These are phyloP conservation scores for Parazoanthus atlanticus DNA, from an alignment of 92 coral and sea anemone genomes.

Conservation along the genomic window DNA sequence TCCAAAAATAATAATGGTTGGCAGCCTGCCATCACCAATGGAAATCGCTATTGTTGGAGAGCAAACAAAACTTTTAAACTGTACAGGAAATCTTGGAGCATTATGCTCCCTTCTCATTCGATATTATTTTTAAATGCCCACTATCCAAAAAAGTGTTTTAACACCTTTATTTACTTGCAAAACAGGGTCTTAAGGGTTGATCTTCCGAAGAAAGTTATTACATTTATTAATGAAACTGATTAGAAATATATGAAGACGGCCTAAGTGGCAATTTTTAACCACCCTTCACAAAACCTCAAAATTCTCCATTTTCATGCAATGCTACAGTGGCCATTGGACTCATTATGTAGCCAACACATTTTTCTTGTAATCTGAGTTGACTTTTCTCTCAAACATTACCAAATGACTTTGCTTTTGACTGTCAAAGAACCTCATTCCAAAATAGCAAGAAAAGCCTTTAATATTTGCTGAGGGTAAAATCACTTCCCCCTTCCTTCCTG, in stretches of 20 bases:
- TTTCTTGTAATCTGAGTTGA: too few relatives aligned
- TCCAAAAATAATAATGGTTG: slow-evolving; percentile 8
- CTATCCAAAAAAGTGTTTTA: neutral
- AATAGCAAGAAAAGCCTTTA: too few relatives aligned
- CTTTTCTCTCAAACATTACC: neutral
- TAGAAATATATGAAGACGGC: neutral
- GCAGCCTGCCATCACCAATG: neutral
- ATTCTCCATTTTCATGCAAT: too few relatives aligned
- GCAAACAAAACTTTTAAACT: neutral
- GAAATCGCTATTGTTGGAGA: neutral
- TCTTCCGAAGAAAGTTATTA: slow-evolving; percentile 4
- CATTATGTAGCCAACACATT: neutral
- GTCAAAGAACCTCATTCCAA: neutral
- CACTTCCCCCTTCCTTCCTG: too few relatives aligned
- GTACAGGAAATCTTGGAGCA: neutral
- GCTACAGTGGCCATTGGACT: too few relatives aligned
- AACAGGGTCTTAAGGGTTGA: neutral
- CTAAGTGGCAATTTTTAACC: neutral
- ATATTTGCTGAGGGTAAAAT: too few relatives aligned
- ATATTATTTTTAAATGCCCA: neutral
- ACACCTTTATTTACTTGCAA: neutral
- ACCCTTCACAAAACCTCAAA: too few relatives aligned
- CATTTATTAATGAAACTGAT: neutral
- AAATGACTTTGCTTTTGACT: neutral
- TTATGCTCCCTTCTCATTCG: neutral